Evolutionary conservation across 2,113 vertebrate species (phyloP).

Genomic region (Brachypodius melanocephalos): DNA sequence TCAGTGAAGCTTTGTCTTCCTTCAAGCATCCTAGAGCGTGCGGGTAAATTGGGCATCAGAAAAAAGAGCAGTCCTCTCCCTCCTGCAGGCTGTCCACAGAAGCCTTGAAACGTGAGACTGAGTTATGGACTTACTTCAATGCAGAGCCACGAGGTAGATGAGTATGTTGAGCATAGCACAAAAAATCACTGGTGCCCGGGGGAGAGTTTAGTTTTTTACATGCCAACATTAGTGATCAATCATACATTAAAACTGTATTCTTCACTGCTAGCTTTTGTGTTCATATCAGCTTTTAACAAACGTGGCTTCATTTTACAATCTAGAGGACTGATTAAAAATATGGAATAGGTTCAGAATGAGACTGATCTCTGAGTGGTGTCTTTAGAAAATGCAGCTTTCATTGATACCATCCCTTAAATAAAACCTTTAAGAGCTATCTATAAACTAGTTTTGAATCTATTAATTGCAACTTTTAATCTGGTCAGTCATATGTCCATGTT

Average conservation of each 20-base stretch:
- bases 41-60: conserved; percentile 2
- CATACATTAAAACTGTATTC: background rate
- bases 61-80: background rate
- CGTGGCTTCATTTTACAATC: background rate
- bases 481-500: background rate
- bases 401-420: background rate
- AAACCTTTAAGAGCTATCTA: background rate
- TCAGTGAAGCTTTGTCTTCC: conserved; percentile 27
- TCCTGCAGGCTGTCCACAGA: conserved; percentile 11
- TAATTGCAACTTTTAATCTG: background rate
- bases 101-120: conserved; percentile 19
- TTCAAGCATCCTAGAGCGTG: background rate
- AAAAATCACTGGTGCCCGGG: background rate
- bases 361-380: background rate
- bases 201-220: background rate
- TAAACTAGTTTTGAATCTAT: background rate
- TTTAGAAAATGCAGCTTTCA: background rate
- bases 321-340: background rate
- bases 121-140: background rate
- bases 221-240: background rate
- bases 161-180: background rate
- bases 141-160: background rate
- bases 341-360: background rate
- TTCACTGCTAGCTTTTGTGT: background rate
- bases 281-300: background rate